phyloP scores from a whole-genome alignment of 2,888 invertebrate species.

The Cybosia mesomella region DNA sequence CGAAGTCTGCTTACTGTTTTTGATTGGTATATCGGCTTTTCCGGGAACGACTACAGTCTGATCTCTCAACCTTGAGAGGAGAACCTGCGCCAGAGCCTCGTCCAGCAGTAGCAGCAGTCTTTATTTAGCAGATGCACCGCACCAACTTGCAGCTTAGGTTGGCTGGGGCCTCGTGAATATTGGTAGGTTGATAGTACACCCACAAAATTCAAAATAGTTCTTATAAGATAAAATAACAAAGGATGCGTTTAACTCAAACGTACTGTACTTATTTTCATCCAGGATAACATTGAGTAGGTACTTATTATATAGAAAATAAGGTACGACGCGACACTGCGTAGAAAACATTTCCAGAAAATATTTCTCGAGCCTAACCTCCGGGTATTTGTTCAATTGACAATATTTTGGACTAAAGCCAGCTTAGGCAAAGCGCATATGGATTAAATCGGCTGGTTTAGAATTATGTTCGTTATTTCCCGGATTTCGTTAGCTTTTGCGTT shows the following conservation, averaged over 20 bases:
- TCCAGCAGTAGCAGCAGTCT: no score
- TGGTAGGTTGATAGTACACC: no score
- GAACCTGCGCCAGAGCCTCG: no score
- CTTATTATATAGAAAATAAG: constrained; percentile 18
- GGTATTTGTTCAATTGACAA: constrained; percentile 44
- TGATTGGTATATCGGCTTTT: no score
- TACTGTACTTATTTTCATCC: constrained; percentile 5
- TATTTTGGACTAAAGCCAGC: constrained; percentile 50
- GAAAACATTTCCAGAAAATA: constrained; percentile 20
- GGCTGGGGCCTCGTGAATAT: background rate
- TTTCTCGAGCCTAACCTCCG: constrained; percentile 29
- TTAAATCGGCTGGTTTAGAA: constrained; percentile 36
- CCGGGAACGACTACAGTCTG: no score
- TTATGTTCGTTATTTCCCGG: constrained; percentile 31
- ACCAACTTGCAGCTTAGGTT: no score
- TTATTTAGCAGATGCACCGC: no score
- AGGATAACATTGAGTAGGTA: background rate
- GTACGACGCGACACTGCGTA: constrained; percentile 17
- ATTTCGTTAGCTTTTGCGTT: constrained; percentile 19
- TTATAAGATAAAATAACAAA: background rate
- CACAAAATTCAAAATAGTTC: background rate
- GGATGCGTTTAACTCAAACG: no score
- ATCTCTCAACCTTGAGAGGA: no score
- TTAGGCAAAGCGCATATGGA: constrained; percentile 34
- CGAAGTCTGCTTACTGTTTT: no score